Evolutionary conservation across 1,140 invertebrate species (phyloP), one percentile per base, ranked within the genome.

Genomic region (Nephotettix cincticeps): DNA sequence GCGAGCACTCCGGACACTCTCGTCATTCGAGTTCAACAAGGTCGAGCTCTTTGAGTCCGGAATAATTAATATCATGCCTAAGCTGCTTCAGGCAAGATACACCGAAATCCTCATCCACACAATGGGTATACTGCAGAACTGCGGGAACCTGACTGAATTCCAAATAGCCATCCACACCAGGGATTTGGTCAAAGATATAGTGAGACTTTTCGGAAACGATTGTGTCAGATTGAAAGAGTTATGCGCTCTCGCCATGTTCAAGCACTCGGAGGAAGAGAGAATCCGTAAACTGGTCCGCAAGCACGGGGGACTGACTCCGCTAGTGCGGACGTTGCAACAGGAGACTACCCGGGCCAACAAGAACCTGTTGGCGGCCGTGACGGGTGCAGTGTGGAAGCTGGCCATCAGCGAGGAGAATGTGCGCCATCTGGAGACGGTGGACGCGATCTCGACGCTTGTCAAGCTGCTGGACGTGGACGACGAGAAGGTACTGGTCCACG

Each of bases 311-410:
- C 79, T 97, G 23, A 92, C 95, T 77, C 90, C 93, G 0, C 80
- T 97, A 1, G 91, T 96, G 17, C 84, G 84, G 19, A 86, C 96
- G 23, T 85, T 93, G 3, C 86, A 86, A 75, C 86, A 90, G 76
- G 82, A 86, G 19, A 83, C 85, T 1, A 83, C 89, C 0, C 82
- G 86, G 21, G 81, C 86, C 2, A 92, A 95, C 72, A 94, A 93
- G 75, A 82, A 84, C 0, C 76, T 95, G 9, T 78, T 97, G 71
- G 90, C 91, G 1, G 93, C 94, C 0, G 91, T 93, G 0, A 96
- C 93, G 1, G 96, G 95, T 0, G 94, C 94, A 21, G 89, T 98
- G 69, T 97, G 95, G 95, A 96, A 96, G 83, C 95, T 93, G 78
- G 91, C 93, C 1, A 90, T 90, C 58, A 91, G 90, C 73, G 86